Percentiles rank a stretch among this genome's conserved stretches.
Conservation (phyloP, 2,113 vertebrate species). For the Rhodinocichla rosea region DNA sequence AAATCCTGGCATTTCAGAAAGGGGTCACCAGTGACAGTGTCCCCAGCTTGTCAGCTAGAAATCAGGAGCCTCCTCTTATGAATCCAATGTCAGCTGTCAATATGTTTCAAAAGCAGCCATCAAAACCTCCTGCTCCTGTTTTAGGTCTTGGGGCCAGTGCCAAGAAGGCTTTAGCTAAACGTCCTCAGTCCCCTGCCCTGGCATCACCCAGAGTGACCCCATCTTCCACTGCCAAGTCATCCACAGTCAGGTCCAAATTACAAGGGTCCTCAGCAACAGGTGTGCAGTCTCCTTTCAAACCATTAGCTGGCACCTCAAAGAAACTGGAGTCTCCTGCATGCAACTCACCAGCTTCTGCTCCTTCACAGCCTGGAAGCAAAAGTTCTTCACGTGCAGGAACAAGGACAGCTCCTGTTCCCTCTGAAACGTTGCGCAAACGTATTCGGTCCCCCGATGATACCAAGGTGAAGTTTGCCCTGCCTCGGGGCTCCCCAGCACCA, state of each 20-base stretch:
- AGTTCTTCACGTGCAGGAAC: constrained; percentile 19
- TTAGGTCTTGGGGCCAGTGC: background rate
- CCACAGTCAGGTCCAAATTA: constrained; percentile 9
- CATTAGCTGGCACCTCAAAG: constrained; percentile 52
- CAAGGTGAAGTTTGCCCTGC: constrained; percentile 18
- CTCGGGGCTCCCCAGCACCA: background rate
- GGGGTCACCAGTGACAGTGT: constrained; percentile 72
- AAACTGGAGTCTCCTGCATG: background rate
- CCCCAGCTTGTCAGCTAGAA: constrained; percentile 21
- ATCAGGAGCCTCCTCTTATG: constrained; percentile 81
- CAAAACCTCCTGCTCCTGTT: constrained; percentile 51
- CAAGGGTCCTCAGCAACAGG: constrained; percentile 38
- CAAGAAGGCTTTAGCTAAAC: constrained; percentile 53
- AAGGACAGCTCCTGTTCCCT: constrained; percentile 60
- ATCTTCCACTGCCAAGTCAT: background rate
- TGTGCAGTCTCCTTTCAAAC: background rate
- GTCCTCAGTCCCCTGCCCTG: constrained; percentile 63
- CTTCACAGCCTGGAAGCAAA: constrained; percentile 19
- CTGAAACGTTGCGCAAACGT: constrained; percentile 74
- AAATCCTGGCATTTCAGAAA: constrained; percentile 94
- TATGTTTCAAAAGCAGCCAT: constrained; percentile 71
- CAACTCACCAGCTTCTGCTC: background rate
- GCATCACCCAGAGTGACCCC: constrained; percentile 53
- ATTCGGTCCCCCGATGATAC: constrained; percentile 67
- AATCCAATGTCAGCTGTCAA: constrained; percentile 86